Percentiles rank a stretch among this genome's conserved stretches.
Conservation (phyloP, 2,888 invertebrate genomes). For the Melanchra persicariae region DNA sequence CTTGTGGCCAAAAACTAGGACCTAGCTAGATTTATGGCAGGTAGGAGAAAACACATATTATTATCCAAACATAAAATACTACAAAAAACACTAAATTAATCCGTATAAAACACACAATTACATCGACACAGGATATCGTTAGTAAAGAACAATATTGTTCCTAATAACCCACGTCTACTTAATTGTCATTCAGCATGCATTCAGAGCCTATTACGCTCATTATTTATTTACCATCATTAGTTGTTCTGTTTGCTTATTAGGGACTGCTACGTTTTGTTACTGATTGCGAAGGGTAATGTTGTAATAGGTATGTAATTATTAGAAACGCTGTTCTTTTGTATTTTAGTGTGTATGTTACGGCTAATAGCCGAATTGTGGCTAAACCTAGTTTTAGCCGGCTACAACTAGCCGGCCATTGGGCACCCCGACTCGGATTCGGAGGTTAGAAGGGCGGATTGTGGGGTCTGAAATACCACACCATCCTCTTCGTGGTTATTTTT, state of each 20-base stretch:
- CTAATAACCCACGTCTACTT: constrained; percentile 30
- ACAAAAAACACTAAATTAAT: too few relatives aligned
- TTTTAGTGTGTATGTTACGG: background rate
- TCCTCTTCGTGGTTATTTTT: too few relatives aligned
- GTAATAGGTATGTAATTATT: background rate
- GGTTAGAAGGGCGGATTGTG: too few relatives aligned
- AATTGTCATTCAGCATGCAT: constrained; percentile 57
- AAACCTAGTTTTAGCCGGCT: too few relatives aligned
- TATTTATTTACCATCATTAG: constrained; percentile 43
- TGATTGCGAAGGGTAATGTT: constrained; percentile 13
- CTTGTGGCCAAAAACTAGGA: too few relatives aligned
- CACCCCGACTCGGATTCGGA: too few relatives aligned
- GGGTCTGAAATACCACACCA: too few relatives aligned
- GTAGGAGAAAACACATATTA: too few relatives aligned
- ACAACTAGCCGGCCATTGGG: too few relatives aligned
- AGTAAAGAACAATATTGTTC: constrained; percentile 19
- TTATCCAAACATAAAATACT: too few relatives aligned
- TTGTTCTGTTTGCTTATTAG: constrained; percentile 34
- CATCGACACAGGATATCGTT: constrained; percentile 26
- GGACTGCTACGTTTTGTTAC: constrained; percentile 7
- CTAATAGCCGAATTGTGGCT: too few relatives aligned
- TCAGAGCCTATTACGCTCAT: constrained; percentile 20
- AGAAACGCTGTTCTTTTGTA: background rate
- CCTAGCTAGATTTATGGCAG: too few relatives aligned
- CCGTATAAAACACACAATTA: constrained; percentile 16